Base-by-base conservation (phyloP, 2,888 invertebrate genomes). In the Apodemia zela region DNA sequence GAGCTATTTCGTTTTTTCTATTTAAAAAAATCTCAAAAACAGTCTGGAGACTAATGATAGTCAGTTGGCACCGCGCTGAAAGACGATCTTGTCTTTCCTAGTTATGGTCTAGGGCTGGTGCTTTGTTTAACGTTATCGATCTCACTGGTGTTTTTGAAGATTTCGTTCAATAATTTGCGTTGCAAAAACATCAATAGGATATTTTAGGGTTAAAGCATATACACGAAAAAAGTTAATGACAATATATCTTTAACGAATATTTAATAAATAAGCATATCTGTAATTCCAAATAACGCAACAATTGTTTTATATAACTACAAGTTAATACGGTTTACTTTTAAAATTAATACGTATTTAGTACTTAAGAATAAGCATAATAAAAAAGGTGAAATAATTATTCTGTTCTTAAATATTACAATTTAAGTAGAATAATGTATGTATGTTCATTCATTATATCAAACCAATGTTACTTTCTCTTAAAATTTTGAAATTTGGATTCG, bases 271-370 rank as follows among this genome's bases (percentile, higher is more conserved):
- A 66, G 63, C 63, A 57, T 67, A 60, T 65, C 25, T 59, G 59
- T 61, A 73, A 65, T 75, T 69, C 64, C 68, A 65, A 68, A 72
- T 75, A 79, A 80, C 79, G 81, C 82, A 83, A 82, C 81, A 83
- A 81, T 71, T 77, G 75, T 47, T 18, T 58, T 42, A 25, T 29
- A 42, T 63, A 59, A 18, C 62, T 57, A 54, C 18, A 59, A 29
- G 38, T 35, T 25, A 58, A 47, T n/a, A 45, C n/a, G 15, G 59
- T 58, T 63, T 45, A 33, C 15, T 45, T 33, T 58, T 29, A 45
- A 49, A 25, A 61, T 25, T 59, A 63, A 21, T 29, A 15, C 15
- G 45, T 64, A 45, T 54, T 35, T 61, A 38, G 45, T 60, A 51
- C 60, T 60, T 58, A 54, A 54, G 54, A 21, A 54, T 54, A 54